Evolutionary conservation across 1,140 invertebrate species (phyloP).

Genomic region (Drosophila elegans): DNA sequence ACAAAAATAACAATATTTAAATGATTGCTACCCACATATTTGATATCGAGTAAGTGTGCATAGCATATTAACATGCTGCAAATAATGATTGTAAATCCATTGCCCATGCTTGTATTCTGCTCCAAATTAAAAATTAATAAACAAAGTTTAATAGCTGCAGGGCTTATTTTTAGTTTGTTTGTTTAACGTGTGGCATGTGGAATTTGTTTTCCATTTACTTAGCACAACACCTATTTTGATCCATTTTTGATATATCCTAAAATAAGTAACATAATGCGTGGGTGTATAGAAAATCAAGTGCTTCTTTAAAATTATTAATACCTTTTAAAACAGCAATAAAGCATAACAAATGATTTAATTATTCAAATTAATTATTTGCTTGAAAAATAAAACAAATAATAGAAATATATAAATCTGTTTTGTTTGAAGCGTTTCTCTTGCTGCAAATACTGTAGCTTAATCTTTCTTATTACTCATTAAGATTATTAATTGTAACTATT

Average conservation of each 20-base stretch:
- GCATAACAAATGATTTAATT: not conserved
- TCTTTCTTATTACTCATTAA: not conserved
- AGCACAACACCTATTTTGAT: conserved; percentile 12
- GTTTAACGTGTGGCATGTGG: conserved; percentile 10
- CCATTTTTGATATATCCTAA: conserved; percentile 16
- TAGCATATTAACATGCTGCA: conserved; percentile 12
- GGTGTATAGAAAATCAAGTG: conserved; percentile 1
- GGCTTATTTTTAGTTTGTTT: conserved; percentile 21
- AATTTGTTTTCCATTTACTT: conserved; percentile 19
- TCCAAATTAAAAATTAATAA: not conserved
- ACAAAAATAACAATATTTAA: conserved; percentile 10
- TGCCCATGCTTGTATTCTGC: not conserved
- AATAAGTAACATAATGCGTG: conserved; percentile 15
- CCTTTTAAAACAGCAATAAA: not conserved
- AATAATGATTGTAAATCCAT: conserved; percentile 8
- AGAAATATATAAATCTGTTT: no score
- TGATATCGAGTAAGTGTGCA: not conserved
- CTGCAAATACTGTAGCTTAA: no score
- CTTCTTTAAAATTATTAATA: conserved; percentile 22
- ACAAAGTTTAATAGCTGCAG: conserved; percentile 11
- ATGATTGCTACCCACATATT: conserved; percentile 11
- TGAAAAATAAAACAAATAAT: not conserved
- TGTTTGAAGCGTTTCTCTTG: no score
- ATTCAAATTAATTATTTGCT: not conserved
- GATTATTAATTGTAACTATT: not conserved